Percentiles rank a stretch among this genome's conserved stretches.
Conservation (phyloP, 2,113 vertebrate genomes). For the Grammomys dolichurus region DNA sequence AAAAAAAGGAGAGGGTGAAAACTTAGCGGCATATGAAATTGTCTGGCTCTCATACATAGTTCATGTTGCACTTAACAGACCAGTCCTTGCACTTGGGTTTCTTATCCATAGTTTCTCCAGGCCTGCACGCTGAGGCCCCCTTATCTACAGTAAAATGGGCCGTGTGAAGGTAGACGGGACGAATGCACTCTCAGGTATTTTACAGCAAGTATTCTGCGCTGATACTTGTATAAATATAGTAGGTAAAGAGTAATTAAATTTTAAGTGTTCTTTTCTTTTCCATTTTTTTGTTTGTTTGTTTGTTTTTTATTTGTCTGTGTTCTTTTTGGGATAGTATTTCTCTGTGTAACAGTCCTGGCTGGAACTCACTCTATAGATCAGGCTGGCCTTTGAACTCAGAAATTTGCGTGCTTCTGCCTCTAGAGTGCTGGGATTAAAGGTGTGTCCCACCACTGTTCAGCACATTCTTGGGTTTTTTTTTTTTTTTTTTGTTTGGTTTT, state of each 20-base stretch:
- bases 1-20: neutral
- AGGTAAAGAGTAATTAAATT: constrained; percentile 26
- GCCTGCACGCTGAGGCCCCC: neutral
- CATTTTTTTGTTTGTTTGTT: neutral
- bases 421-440: neutral
- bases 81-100: constrained; percentile 42
- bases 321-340: neutral
- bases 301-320: neutral
- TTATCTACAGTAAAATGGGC: neutral
- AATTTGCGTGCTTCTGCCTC: neutral
- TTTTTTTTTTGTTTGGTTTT: no score
- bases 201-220: constrained; percentile 15
- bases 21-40: constrained; percentile 10
- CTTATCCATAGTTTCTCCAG: constrained; percentile 30
- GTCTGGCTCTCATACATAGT: constrained; percentile 21
- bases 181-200: neutral
- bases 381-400: neutral
- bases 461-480: no score
- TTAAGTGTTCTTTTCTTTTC: constrained; percentile 18
- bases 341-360: neutral
- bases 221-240: constrained; percentile 34
- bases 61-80: neutral
- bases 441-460: neutral
- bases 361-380: neutral
- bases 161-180: constrained; percentile 12